Evolutionary conservation across 1,140 invertebrate species (phyloP).

Genomic region (Euschistus heros): DNA sequence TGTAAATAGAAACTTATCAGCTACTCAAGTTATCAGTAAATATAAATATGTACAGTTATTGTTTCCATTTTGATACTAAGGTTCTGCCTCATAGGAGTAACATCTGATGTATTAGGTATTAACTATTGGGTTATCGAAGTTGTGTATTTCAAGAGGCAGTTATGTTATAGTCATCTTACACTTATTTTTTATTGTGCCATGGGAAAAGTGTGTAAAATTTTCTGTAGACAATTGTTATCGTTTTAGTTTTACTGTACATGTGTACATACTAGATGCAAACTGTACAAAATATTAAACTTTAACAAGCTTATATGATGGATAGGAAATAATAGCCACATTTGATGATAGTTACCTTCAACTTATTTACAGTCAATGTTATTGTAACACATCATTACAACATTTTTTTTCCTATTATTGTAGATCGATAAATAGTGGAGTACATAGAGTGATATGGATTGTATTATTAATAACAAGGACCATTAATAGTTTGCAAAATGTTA

Average conservation of each 20-base stretch:
- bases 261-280: constrained; percentile 3
- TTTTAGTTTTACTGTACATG: constrained; percentile 11
- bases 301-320: background rate
- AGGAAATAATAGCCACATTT: constrained; percentile 3
- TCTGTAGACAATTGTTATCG: constrained; percentile 12
- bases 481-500: too few species aligned
- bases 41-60: constrained; percentile 16
- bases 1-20: constrained; percentile 22
- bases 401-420: too few species aligned
- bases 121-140: too few species aligned
- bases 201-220: constrained; percentile 13
- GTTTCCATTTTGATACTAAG: constrained; percentile 13
- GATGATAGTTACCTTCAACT: constrained; percentile 6
- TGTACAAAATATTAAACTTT: background rate
- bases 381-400: background rate
- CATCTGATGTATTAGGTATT: background rate
- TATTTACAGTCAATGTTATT: background rate
- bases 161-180: background rate
- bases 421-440: too few species aligned
- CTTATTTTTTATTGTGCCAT: constrained; percentile 15
- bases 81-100: background rate
- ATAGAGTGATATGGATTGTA: too few species aligned
- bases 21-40: constrained; percentile 1
- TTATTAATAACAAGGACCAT: too few species aligned
- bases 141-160: background rate